Evolutionary conservation across 2,888 invertebrate species (phyloP), one percentile per base, ranked within the genome.

Genomic region (Odontothrips loti): DNA sequence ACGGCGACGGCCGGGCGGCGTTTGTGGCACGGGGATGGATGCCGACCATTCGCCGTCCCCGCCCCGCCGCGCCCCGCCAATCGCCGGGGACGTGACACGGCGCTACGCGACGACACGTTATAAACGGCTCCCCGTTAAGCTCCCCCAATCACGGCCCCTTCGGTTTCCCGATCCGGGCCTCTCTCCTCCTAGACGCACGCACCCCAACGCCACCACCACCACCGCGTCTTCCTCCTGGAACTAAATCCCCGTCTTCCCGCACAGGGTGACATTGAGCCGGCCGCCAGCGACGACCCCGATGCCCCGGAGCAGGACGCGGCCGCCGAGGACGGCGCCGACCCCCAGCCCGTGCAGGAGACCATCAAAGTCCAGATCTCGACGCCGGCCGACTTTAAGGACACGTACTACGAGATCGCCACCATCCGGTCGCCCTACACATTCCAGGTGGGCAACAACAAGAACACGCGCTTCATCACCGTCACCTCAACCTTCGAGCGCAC

Each of bases 371-470:
- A 95, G 87, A 96, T 96, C 84, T 95, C 96, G 0, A 96, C 96
- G 1, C 95, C 95, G 0, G 93, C 94, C 47, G 95, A 95, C 87
- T 94, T 95, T 85, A 92, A 91, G 86, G 94, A 96, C 87, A 91
- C 94, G 83, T 96, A 96, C 86, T 96, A 94, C 86, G 95, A 96
- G 90, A 94, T 96, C 85, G 96, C 95, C 68, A 96, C 96, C 2
- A 94, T 96, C 84, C 95, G 94, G 87, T 95, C 95, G 82, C 96
- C 96, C 6, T 96, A 95, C 86, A 93, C 94, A 82, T 96, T 96
- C 88, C 95, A 96, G 92, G 95, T 95, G 84, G 96, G 96, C 83
- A 93, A 94, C 83, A 91, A 95, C 58, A 95, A 93, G 86, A 96
- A 96, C 87, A 96, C 96, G 20, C 91, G 96, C 79, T 96, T 93